phyloP scores from a whole-genome alignment of 2,888 invertebrate genomes.

The Gerris lacustris region DNA sequence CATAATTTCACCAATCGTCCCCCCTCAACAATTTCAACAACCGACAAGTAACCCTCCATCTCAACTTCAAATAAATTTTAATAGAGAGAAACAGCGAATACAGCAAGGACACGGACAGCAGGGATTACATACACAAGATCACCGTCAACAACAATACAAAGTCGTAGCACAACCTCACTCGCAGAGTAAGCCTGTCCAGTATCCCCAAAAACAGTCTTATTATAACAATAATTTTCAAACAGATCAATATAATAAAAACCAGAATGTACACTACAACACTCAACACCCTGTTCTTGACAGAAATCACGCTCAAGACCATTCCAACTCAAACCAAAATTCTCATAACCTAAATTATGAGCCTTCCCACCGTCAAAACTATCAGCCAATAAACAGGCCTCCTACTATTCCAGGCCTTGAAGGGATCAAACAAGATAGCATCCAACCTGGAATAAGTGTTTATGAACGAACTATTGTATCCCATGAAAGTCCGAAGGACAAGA shows the following conservation, averaged over 20 bases:
- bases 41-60: conserved; percentile 21
- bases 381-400: conserved; percentile 2
- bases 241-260: conserved; percentile 22
- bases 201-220: conserved; percentile 14
- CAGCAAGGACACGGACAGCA: conserved; percentile 13
- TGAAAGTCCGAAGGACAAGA: background rate
- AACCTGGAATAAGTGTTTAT: conserved; percentile 13
- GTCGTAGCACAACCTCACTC: conserved; percentile 22
- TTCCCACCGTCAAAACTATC: background rate
- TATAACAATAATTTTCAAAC: conserved; percentile 10
- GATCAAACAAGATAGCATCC: conserved; percentile 8
- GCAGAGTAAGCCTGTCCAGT: conserved; percentile 16
- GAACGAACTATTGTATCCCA: conserved; percentile 2
- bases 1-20: conserved; percentile 31
- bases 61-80: conserved; percentile 26
- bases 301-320: conserved; percentile 14
- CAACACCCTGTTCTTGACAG: conserved; percentile 18
- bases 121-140: conserved; percentile 13
- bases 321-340: conserved; percentile 14
- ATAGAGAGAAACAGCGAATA: conserved; percentile 24
- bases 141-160: conserved; percentile 17
- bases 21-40: conserved; percentile 28
- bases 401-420: background rate
- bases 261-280: conserved; percentile 15
- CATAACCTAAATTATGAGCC: background rate